Percentiles rank a stretch among this genome's conserved stretches.
These are phyloP conservation scores for Parasteatoda lunata DNA, from an alignment of 2,888 invertebrate species.

Conservation along the genomic window DNA sequence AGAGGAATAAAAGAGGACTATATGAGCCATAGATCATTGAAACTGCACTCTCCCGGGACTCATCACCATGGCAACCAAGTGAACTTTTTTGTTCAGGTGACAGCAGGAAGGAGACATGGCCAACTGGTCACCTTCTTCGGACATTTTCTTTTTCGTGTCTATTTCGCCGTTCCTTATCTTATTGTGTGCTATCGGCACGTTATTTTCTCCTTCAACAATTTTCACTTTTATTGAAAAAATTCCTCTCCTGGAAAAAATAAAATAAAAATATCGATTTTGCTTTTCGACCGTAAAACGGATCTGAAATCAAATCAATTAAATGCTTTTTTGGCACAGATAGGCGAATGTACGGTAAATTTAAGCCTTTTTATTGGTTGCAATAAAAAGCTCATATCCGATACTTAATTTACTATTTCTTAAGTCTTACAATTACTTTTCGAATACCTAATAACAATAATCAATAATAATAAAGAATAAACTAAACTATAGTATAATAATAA, in stretches of 20 bases:
- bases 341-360: too few relatives aligned
- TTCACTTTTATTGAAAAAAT: conserved; percentile 18
- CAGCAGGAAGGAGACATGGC: conserved; percentile 68
- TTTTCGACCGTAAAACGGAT: too few relatives aligned
- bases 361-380: too few relatives aligned
- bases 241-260: conserved; percentile 21
- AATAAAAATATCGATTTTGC: too few relatives aligned
- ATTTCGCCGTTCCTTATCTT: conserved; percentile 59
- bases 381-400: too few relatives aligned
- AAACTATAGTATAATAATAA: too few relatives aligned
- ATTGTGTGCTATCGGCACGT: conserved; percentile 43
- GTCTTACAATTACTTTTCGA: too few relatives aligned
- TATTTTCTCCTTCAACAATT: conserved; percentile 61
- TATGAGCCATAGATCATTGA: conserved; percentile 69
- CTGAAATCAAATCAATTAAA: too few relatives aligned
- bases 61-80: conserved; percentile 61
- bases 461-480: too few relatives aligned
- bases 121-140: conserved; percentile 66
- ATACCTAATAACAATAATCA: too few relatives aligned
- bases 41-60: conserved; percentile 63
- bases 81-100: conserved; percentile 68
- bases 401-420: too few relatives aligned
- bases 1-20: conserved; percentile 66
- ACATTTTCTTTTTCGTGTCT: conserved; percentile 67
- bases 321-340: too few relatives aligned